Base-by-base conservation (phyloP, 64 coral and sea anemone species). In the Montipora foliosa region DNA sequence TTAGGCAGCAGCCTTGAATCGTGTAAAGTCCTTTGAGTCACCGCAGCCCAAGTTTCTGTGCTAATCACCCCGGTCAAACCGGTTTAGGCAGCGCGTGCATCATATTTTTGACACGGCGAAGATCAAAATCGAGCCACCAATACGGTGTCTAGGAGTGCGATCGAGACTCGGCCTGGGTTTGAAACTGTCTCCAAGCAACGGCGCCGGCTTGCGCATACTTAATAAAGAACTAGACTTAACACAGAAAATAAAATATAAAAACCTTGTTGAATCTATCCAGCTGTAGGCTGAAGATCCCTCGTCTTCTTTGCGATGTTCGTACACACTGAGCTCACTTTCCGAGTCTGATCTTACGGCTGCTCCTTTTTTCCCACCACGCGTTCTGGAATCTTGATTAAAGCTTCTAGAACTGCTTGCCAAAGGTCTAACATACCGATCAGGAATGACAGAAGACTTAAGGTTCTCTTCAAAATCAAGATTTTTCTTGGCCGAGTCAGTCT, bases 231-330 rank as follows among this genome's bases (percentile, higher is more conserved):
- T 21, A 71, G 61, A 64, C 14, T 7, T 14, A 1, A 11, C 61
- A 64, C 9, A 60, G 44, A 67, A 67, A n/a, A 50, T 20, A 70
- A 47, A 70, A 50, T 49, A 86, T 86, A 17, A 72, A 86, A 46
- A 86, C 82, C 82, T 86, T 50, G 82, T 48, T 72, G 64, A 22
- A 49, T 86, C 64, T 71, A 86, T 44, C 82, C 82, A 86, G 82
- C 66, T 86, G 47, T 14, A 50, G 64, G 49, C 82, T 50, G 46
- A 44, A 29, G 79, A 25, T 25, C 79, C 24, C 10, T 24, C 24
- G 8, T 48, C 82, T 50, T 51, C 66, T 49, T 14, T 50, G 7
- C 49, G 45, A 16, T 13, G 67, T 48, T 49, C 64, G 37, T 48
- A 71, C 19, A 44, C 82, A 21, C 7, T 86, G 44, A 14, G 4